These are phyloP conservation scores for Urocyon cinereoargenteus DNA, from an alignment of 2,797 vertebrate genomes.

Conservation along the genomic window DNA sequence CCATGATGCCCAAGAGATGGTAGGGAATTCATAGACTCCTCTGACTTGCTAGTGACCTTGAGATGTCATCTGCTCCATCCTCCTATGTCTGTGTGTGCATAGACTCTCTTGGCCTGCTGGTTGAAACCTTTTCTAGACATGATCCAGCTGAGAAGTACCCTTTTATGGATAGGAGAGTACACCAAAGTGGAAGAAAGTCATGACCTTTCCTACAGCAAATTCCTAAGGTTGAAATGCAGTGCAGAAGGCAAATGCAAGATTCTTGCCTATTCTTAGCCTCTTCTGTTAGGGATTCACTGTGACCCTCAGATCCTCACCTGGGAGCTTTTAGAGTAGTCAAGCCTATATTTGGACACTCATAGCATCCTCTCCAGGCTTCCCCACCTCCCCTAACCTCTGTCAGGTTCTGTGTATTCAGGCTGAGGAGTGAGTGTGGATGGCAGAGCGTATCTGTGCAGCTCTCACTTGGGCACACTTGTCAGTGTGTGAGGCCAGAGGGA, in stretches of 20 bases:
- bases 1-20: background rate
- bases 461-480: background rate
- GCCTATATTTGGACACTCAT: fast-evolving
- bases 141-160: background rate
- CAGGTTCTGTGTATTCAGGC: background rate
- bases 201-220: background rate
- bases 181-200: background rate
- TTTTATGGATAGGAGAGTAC: background rate
- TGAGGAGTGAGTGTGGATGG: background rate
- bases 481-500: background rate
- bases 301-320: background rate
- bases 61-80: background rate
- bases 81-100: background rate
- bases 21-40: background rate
- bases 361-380: background rate
- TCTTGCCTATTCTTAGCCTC: background rate
- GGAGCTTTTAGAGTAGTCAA: background rate
- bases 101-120: background rate
- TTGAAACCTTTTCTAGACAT: background rate
- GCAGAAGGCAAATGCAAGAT: no score
- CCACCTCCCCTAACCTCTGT: background rate
- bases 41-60: background rate
- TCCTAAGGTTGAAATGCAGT: fast-evolving
- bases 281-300: background rate
- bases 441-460: background rate